Conservation (phyloP, 2,888 invertebrate species). For the Phyto melanocephala region DNA sequence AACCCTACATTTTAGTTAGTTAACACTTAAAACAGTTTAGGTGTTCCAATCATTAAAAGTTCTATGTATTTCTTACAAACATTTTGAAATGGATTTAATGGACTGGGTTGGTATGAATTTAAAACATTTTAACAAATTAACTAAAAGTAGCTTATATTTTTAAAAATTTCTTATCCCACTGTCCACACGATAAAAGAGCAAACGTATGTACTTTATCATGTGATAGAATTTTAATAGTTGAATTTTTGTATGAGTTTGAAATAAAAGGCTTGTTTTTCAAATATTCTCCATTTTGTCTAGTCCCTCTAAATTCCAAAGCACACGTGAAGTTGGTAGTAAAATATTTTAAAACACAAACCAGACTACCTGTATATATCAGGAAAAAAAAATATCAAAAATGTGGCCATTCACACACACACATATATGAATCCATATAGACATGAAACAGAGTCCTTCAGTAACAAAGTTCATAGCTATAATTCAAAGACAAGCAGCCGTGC, state of each 20-base stretch:
- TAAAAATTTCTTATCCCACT: background rate
- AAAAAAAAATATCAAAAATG: background rate
- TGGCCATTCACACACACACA: background rate
- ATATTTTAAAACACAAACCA: constrained; percentile 17
- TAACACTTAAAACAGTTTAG: too few species aligned
- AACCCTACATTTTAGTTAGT: too few species aligned
- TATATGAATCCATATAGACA: background rate
- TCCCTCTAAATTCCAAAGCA: background rate
- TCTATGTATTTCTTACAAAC: too few species aligned
- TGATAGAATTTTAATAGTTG: constrained; percentile 46
- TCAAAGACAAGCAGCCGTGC: constrained; percentile 54
- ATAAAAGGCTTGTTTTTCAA: background rate
- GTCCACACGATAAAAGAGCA: background rate
- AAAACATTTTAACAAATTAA: too few species aligned
- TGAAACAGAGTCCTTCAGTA: constrained; percentile 28
- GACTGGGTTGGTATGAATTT: too few species aligned
- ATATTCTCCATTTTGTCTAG: background rate
- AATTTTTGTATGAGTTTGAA: constrained; percentile 37
- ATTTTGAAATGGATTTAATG: too few species aligned
- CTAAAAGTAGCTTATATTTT: too few species aligned
- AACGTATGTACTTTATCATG: constrained; percentile 4
- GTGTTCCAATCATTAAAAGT: too few species aligned
- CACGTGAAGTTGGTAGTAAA: constrained; percentile 25
- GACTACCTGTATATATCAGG: background rate
- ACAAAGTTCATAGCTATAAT: constrained; percentile 57